phyloP scores from a whole-genome alignment of 2,888 invertebrate genomes.

The Hydrotaea diabolus region DNA sequence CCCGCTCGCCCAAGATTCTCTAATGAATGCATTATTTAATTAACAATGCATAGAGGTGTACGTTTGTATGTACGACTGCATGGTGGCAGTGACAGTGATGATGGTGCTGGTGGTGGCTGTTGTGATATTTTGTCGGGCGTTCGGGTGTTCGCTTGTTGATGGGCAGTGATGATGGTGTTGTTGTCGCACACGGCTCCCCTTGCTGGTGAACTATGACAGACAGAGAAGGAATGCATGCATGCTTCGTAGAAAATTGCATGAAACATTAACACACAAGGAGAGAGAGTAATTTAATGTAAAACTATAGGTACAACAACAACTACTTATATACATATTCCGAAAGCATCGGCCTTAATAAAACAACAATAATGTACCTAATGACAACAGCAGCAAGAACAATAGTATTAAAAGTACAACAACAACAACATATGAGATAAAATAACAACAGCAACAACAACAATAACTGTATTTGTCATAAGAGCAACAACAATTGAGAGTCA shows the following conservation, averaged over 20 bases:
- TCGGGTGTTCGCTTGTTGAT: conserved; percentile 11
- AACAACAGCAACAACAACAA: background rate
- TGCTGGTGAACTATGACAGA: background rate
- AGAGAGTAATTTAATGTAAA: conserved; percentile 23
- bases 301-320: conserved; percentile 6
- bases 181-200: conserved; percentile 10
- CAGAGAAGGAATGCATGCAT: conserved; percentile 7
- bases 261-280: conserved; percentile 12
- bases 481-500: too few relatives aligned
- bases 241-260: background rate
- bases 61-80: too few relatives aligned
- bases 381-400: conserved; percentile 1
- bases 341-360: background rate
- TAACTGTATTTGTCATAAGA: too few relatives aligned
- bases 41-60: conserved; percentile 58
- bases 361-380: background rate
- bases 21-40: conserved; percentile 66
- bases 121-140: too few relatives aligned
- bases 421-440: background rate
- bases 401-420: background rate
- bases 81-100: conserved; percentile 43
- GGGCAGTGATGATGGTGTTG: conserved; percentile 12
- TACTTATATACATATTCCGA: too few relatives aligned
- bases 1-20: conserved; percentile 43
- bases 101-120: background rate